Conservation (phyloP, 1,140 invertebrate species). For the Sitodiplosis mosellana region DNA sequence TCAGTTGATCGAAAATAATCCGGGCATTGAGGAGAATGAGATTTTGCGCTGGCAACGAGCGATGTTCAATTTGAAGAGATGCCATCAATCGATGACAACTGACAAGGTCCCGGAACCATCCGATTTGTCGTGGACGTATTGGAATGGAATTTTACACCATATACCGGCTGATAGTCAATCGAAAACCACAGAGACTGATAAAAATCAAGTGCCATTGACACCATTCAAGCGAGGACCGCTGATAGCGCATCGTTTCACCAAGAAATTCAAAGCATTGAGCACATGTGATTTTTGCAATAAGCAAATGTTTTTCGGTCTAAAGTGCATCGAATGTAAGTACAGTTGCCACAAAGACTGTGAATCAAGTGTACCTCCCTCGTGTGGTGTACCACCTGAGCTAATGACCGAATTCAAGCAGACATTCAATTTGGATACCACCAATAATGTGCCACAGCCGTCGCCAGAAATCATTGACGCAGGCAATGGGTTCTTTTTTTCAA, state of each 20-base stretch:
- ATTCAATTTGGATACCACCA: slow-evolving; percentile 38
- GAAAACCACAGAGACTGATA: slow-evolving; percentile 7
- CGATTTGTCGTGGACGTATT: slow-evolving; percentile 83
- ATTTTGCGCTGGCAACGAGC: slow-evolving; percentile 57
- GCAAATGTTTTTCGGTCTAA: slow-evolving; percentile 76
- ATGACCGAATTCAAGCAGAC: slow-evolving; percentile 60
- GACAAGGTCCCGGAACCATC: slow-evolving; percentile 11
- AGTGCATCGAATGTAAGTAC: slow-evolving; percentile 92
- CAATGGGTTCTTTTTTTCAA: slow-evolving; percentile 35
- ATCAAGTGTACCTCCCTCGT: slow-evolving; percentile 76
- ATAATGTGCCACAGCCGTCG: slow-evolving; percentile 21
- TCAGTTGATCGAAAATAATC: slow-evolving; percentile 42
- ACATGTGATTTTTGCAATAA: slow-evolving; percentile 83
- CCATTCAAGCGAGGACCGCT: slow-evolving; percentile 76
- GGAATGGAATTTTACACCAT: slow-evolving; percentile 40
- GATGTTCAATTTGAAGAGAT: slow-evolving; percentile 57
- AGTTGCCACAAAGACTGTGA: slow-evolving; percentile 82
- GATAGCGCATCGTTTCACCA: slow-evolving; percentile 79
- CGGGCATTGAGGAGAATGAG: slow-evolving; percentile 55
- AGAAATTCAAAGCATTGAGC: slow-evolving; percentile 72
- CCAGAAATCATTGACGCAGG: slow-evolving; percentile 29
- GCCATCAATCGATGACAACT: slow-evolving; percentile 14
- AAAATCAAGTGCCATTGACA: slow-evolving; percentile 42
- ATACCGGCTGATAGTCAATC: neutral
- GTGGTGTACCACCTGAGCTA: slow-evolving; percentile 68